Conservation (phyloP, 2,797 vertebrate genomes). For the Sternarchorhynchus goeldii region DNA sequence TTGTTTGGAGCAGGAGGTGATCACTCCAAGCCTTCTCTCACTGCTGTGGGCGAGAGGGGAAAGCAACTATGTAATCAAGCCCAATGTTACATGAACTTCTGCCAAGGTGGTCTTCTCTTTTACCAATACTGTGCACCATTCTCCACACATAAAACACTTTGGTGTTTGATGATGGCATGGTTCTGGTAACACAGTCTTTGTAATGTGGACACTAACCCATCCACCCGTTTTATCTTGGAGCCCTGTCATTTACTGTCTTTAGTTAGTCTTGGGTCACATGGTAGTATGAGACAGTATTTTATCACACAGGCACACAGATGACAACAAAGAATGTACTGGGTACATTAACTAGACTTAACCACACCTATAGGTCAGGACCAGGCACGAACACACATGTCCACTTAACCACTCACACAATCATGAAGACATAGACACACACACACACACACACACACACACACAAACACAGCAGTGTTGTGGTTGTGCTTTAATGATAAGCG, state of each 20-base stretch:
- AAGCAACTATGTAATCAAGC: no score
- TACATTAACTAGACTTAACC: slow-evolving; percentile 36
- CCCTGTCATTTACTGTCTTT: background rate
- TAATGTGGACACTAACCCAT: background rate
- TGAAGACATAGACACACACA: slow-evolving; percentile 37
- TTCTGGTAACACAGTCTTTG: background rate
- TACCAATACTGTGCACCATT: no score
- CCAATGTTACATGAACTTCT: no score
- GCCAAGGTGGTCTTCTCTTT: no score
- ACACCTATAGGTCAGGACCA: slow-evolving; percentile 18
- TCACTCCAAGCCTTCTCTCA: no score
- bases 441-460: slow-evolving; percentile 49
- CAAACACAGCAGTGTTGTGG: slow-evolving; percentile 7
- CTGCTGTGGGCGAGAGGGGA: no score
- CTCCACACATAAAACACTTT: no score
- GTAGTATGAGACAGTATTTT: slow-evolving; percentile 3
- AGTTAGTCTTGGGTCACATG: slow-evolving; percentile 10
- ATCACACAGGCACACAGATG: slow-evolving; percentile 5
- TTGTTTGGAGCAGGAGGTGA: no score
- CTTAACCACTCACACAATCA: background rate
- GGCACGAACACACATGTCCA: background rate
- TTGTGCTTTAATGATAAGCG: slow-evolving; percentile 63
- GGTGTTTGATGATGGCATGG: no score
- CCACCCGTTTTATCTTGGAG: no score
- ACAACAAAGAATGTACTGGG: slow-evolving; percentile 29